Conservation (phyloP, 2,888 invertebrate species). For the Deroplatys truncata region DNA sequence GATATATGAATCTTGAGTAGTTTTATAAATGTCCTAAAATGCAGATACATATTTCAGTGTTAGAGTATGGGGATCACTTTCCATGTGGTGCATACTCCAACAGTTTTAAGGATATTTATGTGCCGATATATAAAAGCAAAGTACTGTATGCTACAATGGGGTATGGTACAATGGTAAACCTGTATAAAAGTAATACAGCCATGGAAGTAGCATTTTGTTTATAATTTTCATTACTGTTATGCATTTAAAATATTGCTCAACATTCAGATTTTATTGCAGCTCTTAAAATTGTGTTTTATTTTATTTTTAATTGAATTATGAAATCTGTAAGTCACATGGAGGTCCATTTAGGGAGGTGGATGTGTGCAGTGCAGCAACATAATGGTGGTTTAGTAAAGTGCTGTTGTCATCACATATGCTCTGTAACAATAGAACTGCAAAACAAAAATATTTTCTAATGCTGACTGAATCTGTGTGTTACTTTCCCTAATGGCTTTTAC, state of each 20-base stretch:
- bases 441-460: background rate
- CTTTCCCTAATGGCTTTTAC: background rate
- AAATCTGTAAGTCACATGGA: background rate
- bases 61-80: background rate
- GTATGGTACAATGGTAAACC: background rate
- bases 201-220: background rate
- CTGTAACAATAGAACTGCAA: background rate
- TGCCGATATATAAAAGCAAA: background rate
- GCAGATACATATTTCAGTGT: background rate
- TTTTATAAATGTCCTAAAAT: background rate
- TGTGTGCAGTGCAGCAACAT: background rate
- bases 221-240: background rate
- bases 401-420: background rate
- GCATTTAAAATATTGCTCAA: background rate
- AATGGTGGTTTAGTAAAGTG: background rate
- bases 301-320: background rate
- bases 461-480: background rate
- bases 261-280: background rate
- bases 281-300: background rate
- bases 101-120: too few relatives aligned
- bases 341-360: background rate
- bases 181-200: background rate
- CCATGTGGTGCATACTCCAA: background rate
- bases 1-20: background rate
- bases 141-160: background rate